Percentiles rank a stretch among this genome's conserved stretches.
These are phyloP conservation scores for Vicugna pacos DNA, from an alignment of 2,113 vertebrate species.

Conservation along the genomic window DNA sequence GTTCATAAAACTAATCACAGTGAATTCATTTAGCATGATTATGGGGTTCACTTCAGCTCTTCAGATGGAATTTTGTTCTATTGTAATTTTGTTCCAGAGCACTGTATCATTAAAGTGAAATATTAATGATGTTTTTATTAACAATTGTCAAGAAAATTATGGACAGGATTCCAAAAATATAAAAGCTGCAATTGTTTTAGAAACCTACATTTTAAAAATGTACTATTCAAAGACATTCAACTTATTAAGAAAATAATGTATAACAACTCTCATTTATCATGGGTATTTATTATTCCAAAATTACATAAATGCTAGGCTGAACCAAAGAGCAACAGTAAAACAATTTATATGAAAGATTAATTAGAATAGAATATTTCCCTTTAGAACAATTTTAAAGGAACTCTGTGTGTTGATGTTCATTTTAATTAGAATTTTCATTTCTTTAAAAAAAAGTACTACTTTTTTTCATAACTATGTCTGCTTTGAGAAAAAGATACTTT, in stretches of 20 bases:
- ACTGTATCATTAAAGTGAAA: constrained; percentile 76
- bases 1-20: constrained; percentile 67
- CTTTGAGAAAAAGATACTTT: constrained; percentile 62
- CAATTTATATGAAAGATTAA: constrained; percentile 67
- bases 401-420: constrained; percentile 43
- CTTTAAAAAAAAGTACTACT: constrained; percentile 11
- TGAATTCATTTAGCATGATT: constrained; percentile 67
- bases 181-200: constrained; percentile 42
- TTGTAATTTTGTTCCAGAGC: constrained; percentile 75
- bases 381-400: constrained; percentile 59
- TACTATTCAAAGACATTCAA: constrained; percentile 55
- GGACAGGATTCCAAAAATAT: constrained; percentile 60
- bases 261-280: constrained; percentile 35
- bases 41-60: constrained; percentile 24
- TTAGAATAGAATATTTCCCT: constrained; percentile 47
- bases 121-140: constrained; percentile 72
- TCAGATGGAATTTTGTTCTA: constrained; percentile 66
- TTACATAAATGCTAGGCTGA: not conserved
- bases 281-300: constrained; percentile 67
- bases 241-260: constrained; percentile 30
- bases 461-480: constrained; percentile 60
- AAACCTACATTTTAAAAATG: constrained; percentile 28
- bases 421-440: constrained; percentile 69
- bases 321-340: constrained; percentile 63
- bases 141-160: constrained; percentile 67